These are phyloP conservation scores for Bubo bubo DNA, from an alignment of 2,113 vertebrate species.

Conservation along the genomic window DNA sequence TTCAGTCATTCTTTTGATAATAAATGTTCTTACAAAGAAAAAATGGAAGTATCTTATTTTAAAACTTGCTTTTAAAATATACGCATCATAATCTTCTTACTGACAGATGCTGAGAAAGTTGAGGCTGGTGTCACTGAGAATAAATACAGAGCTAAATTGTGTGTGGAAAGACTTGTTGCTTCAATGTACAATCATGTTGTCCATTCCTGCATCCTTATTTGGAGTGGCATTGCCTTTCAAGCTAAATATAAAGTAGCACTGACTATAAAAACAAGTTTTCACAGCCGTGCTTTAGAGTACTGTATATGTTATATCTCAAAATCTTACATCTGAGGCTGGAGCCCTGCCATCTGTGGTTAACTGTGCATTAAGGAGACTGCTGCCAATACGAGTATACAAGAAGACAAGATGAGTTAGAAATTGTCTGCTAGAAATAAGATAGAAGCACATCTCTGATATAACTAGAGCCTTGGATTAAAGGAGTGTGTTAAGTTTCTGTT, in stretches of 20 bases:
- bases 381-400: not conserved
- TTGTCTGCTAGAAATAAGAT: not conserved
- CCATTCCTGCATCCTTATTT: not conserved
- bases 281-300: slow-evolving; percentile 10
- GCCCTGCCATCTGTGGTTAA: not conserved
- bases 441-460: not conserved
- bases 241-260: not conserved
- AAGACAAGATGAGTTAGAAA: not conserved
- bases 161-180: not conserved
- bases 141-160: not conserved
- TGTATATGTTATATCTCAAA: not conserved
- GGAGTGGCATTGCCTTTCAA: slow-evolving; percentile 13
- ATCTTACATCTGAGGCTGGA: slow-evolving; percentile 1
- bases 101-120: not conserved
- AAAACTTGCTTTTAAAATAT: not conserved
- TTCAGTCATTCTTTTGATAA: not conserved
- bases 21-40: not conserved
- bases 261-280: not conserved
- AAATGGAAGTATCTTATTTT: not conserved
- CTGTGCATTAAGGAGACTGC: not conserved
- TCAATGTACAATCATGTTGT: not conserved
- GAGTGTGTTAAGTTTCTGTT: not conserved
- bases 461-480: not conserved
- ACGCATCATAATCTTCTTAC: not conserved
- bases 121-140: not conserved